Conservation (phyloP, 2,888 invertebrate species). For the Trachelus troglodyta region DNA sequence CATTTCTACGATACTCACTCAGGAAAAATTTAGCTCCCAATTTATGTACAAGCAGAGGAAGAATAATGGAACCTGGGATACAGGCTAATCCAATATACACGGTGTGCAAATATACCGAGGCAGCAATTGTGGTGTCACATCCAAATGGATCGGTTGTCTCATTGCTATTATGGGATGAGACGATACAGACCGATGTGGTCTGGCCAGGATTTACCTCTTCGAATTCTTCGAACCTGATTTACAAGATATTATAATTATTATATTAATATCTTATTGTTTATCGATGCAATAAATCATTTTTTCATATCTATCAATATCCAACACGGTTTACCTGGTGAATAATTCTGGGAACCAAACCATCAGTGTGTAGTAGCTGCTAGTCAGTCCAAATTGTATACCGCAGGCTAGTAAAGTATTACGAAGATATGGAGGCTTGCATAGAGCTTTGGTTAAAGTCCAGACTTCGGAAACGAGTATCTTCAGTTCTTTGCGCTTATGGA, state of each 20-base stretch:
- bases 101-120: constrained; percentile 80
- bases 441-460: constrained; percentile 79
- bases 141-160: constrained; percentile 69
- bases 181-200: constrained; percentile 81
- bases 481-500: constrained; percentile 79
- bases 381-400: constrained; percentile 85
- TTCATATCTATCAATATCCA: background rate
- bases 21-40: constrained; percentile 86
- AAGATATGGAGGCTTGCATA: constrained; percentile 80
- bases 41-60: constrained; percentile 82
- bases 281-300: background rate
- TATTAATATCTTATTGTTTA: background rate
- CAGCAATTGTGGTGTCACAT: constrained; percentile 74
- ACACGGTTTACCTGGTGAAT: constrained; percentile 68
- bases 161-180: constrained; percentile 71
- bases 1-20: constrained; percentile 69
- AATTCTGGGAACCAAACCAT: constrained; percentile 95
- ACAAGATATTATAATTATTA: background rate
- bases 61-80: constrained; percentile 82
- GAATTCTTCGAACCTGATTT: constrained; percentile 81
- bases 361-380: constrained; percentile 89
- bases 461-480: constrained; percentile 77
- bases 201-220: constrained; percentile 75
- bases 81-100: constrained; percentile 84
- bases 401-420: constrained; percentile 82